phyloP scores from a whole-genome alignment of 2,113 vertebrate species.

The Tragelaphus strepsiceros region DNA sequence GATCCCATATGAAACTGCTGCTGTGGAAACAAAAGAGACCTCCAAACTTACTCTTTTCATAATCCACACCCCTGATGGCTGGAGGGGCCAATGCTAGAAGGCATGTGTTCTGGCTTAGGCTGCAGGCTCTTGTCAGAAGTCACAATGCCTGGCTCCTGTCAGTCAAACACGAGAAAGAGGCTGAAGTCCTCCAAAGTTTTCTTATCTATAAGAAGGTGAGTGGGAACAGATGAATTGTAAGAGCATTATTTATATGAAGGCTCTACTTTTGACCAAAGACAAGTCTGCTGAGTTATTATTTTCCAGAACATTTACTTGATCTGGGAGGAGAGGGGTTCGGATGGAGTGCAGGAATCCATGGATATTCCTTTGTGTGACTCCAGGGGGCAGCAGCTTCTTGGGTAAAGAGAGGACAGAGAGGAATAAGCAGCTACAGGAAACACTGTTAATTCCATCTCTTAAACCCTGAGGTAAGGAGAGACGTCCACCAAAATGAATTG shows the following conservation, averaged over 20 bases:
- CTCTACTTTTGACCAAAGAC: background rate
- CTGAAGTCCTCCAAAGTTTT: background rate
- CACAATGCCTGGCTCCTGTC: fast-evolving
- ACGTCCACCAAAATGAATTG: background rate
- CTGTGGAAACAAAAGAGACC: background rate
- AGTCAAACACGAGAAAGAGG: background rate
- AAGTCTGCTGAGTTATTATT: background rate
- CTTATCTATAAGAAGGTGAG: background rate
- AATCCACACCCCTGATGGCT: background rate
- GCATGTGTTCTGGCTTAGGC: background rate
- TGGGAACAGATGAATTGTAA: background rate
- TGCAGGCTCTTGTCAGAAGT: background rate
- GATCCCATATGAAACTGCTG: background rate
- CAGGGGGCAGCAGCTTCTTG: conserved; percentile 59
- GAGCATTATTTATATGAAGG: background rate
- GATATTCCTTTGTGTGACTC: background rate
- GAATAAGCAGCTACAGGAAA: background rate
- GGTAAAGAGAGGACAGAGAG: background rate
- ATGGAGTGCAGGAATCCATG: background rate
- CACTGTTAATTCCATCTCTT: background rate
- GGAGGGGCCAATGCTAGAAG: background rate
- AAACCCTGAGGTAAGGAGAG: background rate
- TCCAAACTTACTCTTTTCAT: background rate
- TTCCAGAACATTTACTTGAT: background rate
- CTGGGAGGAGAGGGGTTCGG: background rate